A percentile compares a stretch with the other conserved stretches of the same genome.
These are phyloP conservation scores for Bicyclus anynana DNA, from an alignment of 1,140 invertebrate genomes.

Conservation along the genomic window DNA sequence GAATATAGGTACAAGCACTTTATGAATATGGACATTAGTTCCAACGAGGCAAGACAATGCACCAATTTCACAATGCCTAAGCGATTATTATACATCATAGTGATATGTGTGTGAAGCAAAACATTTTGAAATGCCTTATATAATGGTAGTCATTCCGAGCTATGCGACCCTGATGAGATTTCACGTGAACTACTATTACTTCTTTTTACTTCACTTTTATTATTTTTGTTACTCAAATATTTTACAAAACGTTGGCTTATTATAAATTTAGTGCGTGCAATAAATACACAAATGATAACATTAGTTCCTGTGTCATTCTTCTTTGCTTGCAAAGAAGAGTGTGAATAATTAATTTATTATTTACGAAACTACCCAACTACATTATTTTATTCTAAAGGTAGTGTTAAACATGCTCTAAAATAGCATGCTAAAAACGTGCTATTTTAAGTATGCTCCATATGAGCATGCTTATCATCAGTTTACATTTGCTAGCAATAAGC, in stretches of 20 bases:
- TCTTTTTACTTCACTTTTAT: not conserved
- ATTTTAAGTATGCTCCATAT: no score
- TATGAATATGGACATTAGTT: slow-evolving; percentile 8
- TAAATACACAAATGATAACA: not conserved
- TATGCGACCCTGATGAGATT: slow-evolving; percentile 29
- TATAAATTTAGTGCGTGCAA: not conserved
- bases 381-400: no score
- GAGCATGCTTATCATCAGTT: no score
- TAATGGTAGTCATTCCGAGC: slow-evolving; percentile 33
- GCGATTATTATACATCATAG: slow-evolving; percentile 30
- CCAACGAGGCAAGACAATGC: slow-evolving; percentile 20
- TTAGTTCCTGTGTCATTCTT: no score
- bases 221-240: not conserved
- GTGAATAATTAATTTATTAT: no score
- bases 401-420: no score
- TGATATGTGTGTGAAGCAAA: slow-evolving; percentile 41
- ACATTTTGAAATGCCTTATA: slow-evolving; percentile 54
- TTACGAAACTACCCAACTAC: no score
- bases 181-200: not conserved
- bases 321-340: no score
- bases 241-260: not conserved
- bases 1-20: not conserved
- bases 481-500: no score
- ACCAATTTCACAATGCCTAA: slow-evolving; percentile 25
- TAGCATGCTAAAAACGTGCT: no score